Evolutionary conservation across 2,888 invertebrate species (phyloP).

Genomic region (Sympetrum striolatum): DNA sequence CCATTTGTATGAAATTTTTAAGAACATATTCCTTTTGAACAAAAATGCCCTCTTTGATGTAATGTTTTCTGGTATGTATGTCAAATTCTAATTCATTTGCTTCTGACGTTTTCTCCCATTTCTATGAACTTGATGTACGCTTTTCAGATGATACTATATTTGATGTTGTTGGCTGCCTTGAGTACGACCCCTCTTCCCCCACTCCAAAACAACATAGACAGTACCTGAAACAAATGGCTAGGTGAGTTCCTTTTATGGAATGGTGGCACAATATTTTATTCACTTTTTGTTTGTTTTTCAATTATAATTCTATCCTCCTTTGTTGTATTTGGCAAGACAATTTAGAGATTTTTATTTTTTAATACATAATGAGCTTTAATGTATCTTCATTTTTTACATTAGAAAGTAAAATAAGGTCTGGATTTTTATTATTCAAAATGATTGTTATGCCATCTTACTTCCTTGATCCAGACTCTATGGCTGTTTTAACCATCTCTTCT

Average conservation of each 20-base stretch:
- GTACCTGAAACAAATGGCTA: constrained; percentile 90
- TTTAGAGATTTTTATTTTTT: too few species aligned
- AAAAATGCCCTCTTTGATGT: constrained; percentile 97
- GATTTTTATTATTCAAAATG: too few species aligned
- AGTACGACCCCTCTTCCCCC: constrained; percentile 91
- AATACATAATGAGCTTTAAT: too few species aligned
- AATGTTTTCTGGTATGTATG: constrained; percentile 80
- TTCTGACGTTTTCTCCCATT: background rate
- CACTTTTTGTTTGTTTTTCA: too few species aligned
- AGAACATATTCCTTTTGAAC: constrained; percentile 97
- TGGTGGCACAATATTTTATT: background rate
- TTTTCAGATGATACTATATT: constrained; percentile 84
- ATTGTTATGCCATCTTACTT: too few species aligned
- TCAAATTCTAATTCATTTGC: constrained; percentile 44
- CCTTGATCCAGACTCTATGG: too few species aligned
- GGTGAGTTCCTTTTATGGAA: constrained; percentile 52
- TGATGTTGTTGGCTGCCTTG: constrained; percentile 97
- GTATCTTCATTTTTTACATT: too few species aligned
- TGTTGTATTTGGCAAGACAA: too few species aligned
- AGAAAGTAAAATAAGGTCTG: too few species aligned
- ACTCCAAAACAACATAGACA: constrained; percentile 93
- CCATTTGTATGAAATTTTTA: constrained; percentile 96
- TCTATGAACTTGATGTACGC: constrained; percentile 29
- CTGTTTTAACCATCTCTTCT: too few species aligned
- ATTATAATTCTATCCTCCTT: too few species aligned